Evolutionary conservation across 2,888 invertebrate species (phyloP).

Genomic region (Plebejus anna): DNA sequence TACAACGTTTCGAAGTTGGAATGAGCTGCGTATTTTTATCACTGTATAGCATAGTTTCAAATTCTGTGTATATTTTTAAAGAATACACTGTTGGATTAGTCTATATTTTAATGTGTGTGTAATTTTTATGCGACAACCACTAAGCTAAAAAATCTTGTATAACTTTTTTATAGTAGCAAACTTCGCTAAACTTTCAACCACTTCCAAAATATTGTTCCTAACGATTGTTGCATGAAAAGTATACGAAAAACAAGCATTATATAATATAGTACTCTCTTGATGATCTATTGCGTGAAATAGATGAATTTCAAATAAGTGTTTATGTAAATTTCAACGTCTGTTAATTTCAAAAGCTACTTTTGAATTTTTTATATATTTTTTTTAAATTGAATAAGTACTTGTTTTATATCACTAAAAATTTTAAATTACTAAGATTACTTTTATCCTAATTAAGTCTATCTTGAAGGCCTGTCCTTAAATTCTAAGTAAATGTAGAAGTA

Average conservation of each 20-base stretch:
- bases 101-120: not conserved
- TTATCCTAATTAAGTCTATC: not conserved
- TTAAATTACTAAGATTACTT: not conserved
- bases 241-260: not conserved
- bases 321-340: not conserved
- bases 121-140: not conserved
- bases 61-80: conserved; percentile 14
- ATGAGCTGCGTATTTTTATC: conserved; percentile 1
- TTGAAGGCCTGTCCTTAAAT: not conserved
- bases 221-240: conserved; percentile 1
- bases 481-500: conserved; percentile 19
- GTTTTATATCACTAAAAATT: not conserved
- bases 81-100: not conserved
- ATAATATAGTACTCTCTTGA: not conserved
- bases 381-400: not conserved
- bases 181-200: not conserved
- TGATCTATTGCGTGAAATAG: not conserved
- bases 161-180: not conserved
- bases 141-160: not conserved
- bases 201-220: conserved; percentile 17
- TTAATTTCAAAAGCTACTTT: not conserved
- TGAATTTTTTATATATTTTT: not conserved
- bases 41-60: not conserved
- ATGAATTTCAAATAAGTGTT: not conserved
- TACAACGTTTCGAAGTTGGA: not conserved